Base-by-base conservation (phyloP, 30 jellyfish, hydroid and myxozoan species). In the Hydractinia symbiolongicarpus region DNA sequence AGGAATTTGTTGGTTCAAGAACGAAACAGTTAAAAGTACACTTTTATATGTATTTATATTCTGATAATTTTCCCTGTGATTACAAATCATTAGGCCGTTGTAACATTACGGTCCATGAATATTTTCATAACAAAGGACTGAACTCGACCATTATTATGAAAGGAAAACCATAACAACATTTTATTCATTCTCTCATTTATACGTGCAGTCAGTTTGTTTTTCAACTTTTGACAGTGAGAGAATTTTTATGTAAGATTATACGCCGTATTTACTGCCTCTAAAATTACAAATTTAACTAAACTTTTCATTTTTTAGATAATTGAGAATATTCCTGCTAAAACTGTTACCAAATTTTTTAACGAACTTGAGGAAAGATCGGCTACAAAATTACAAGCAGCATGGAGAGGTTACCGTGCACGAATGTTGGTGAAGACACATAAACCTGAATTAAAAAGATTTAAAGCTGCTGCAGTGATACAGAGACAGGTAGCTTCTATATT, bases 381-480 rank as follows among this genome's bases (percentile, higher is more conserved):
- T 4, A 53, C 80, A n/a, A 83, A 66, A 50, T 83, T 89, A 6
- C 96, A 89, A 60, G 55, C 95, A 30, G 57, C 82, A 50, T 89
- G 96, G 96, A 90, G 94, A 77, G 96, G 96, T 10, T 79, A 68
- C 60, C 55, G 40, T 50, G 72, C 91, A 16, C 75, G 96, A 49
- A 64, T 58, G 74, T 73, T n/a, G 50, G 16, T 82, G 13, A 55
- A 66, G 54, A 86, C 90, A 6, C 74, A 51, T 40, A 44, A 82
- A 21, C 82, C 78, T 13, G 86, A 66, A 5, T 75, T 57, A n/a
- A 89, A 54, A 54, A 79, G 54, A 83, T 50, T 73, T 8, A 78
- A 76, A 44, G 96, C 96, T 7, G 96, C 95, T 9, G 75, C 84
- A 5, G 73, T n/a, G 53, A 83, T 89, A 54, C 96, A 89, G 68